Percentiles rank a stretch among this genome's conserved stretches.
These are phyloP conservation scores for Emmelina monodactyla DNA, from an alignment of 2,888 invertebrate species.

Conservation along the genomic window DNA sequence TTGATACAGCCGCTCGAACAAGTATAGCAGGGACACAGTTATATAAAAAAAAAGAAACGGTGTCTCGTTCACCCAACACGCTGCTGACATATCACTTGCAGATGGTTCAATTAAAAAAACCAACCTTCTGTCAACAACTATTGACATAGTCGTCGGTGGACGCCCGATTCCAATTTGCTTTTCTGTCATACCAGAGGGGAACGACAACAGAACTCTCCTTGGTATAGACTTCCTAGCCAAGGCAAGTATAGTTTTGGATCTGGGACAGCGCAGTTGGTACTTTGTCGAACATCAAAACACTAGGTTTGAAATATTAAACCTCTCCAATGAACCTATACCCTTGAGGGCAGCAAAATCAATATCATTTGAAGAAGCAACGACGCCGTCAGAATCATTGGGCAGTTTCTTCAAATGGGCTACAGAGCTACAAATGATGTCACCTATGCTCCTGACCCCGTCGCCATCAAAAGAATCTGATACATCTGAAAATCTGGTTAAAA, in stretches of 20 bases:
- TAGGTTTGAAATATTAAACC: too few relatives aligned
- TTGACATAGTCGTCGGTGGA: not conserved
- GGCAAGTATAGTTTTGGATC: not conserved
- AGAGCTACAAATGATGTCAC: conserved; percentile 1
- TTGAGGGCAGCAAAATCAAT: conserved; percentile 1
- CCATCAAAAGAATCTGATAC: not conserved
- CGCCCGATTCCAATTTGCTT: not conserved
- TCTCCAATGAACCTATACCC: not conserved
- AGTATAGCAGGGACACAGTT: conserved; percentile 13
- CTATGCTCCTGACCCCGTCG: not conserved
- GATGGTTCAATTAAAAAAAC: not conserved
- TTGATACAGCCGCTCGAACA: conserved; percentile 16
- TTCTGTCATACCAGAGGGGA: not conserved
- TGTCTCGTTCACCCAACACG: not conserved
- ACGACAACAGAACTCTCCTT: not conserved
- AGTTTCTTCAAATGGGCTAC: conserved; percentile 5
- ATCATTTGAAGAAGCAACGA: not conserved
- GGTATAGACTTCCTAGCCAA: not conserved
- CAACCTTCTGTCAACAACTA: not conserved
- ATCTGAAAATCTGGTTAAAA: too few relatives aligned
- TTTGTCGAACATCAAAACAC: conserved; percentile 4
- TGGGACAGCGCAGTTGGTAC: not conserved
- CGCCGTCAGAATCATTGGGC: not conserved
- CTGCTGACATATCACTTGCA: not conserved
- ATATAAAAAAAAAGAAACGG: not conserved